phyloP scores from a whole-genome alignment of 2,888 invertebrate genomes.

The Macroteleia sp. region DNA sequence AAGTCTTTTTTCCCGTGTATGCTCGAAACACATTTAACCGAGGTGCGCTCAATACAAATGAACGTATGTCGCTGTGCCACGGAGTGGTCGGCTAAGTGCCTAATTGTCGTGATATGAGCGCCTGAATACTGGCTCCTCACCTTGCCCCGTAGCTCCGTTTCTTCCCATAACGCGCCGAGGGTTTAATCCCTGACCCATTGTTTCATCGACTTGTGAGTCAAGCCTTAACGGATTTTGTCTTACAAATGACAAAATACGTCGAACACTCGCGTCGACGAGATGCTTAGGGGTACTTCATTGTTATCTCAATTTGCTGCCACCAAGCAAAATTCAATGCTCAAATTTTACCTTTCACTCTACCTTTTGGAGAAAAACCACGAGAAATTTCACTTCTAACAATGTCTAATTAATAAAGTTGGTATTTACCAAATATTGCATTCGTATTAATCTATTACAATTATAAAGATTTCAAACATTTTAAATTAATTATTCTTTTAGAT shows the following conservation, averaged over 20 bases:
- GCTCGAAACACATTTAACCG: constrained; percentile 14
- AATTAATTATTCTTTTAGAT: too few relatives aligned
- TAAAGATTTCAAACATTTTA: too few relatives aligned
- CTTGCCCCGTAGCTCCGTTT: constrained; percentile 62
- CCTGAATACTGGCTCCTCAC: constrained; percentile 65
- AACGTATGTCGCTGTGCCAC: constrained; percentile 22
- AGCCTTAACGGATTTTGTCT: constrained; percentile 83
- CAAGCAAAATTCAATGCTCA: constrained; percentile 12
- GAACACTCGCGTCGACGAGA: constrained; percentile 70
- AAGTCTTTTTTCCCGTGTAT: constrained; percentile 30
- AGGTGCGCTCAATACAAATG: constrained; percentile 58
- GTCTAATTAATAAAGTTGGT: too few relatives aligned
- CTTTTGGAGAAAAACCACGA: too few relatives aligned
- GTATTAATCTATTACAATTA: too few relatives aligned
- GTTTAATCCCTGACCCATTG: constrained; percentile 74
- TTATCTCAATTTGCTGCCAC: constrained; percentile 45
- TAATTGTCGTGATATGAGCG: constrained; percentile 69
- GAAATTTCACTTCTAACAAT: too few relatives aligned
- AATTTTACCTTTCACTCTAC: too few relatives aligned
- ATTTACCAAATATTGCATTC: too few relatives aligned
- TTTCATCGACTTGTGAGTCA: constrained; percentile 80
- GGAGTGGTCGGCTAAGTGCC: constrained; percentile 67
- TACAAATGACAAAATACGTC: constrained; percentile 78
- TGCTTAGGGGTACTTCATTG: constrained; percentile 66
- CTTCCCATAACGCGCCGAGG: constrained; percentile 68